phyloP scores from a whole-genome alignment of 2,888 invertebrate species.

The Chymomyza caudatula region DNA sequence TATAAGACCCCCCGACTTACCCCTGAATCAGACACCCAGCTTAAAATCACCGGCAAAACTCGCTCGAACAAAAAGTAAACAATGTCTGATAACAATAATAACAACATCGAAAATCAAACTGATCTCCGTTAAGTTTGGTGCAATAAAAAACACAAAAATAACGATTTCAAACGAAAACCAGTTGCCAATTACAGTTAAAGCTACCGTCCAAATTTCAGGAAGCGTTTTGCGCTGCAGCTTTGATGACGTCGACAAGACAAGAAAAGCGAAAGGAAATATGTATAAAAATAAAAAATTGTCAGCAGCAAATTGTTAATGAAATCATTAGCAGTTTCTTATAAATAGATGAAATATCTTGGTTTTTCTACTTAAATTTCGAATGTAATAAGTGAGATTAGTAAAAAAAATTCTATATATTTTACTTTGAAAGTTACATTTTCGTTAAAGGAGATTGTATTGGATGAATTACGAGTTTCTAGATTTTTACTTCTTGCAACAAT shows the following conservation, averaged over 20 bases:
- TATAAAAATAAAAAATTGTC: background rate
- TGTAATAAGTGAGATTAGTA: no score
- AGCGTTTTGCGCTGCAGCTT: background rate
- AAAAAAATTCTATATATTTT: no score
- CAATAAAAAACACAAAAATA: background rate
- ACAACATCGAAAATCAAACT: background rate
- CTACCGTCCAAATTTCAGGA: background rate
- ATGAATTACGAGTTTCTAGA: no score
- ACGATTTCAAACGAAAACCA: background rate
- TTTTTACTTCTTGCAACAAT: no score
- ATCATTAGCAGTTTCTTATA: background rate
- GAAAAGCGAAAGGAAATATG: background rate
- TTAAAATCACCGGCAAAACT: background rate
- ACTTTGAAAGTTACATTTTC: no score
- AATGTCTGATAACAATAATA: background rate
- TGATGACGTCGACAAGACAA: background rate
- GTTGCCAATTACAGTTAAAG: background rate
- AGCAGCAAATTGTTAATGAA: background rate
- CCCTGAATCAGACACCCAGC: background rate
- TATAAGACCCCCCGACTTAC: background rate
- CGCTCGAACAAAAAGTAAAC: background rate
- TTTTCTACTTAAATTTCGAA: background rate
- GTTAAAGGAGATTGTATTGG: no score
- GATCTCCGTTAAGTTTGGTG: background rate
- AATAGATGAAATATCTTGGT: background rate